These are phyloP conservation scores for Ecdyonurus torrentis DNA, from an alignment of 2,888 invertebrate genomes.

Conservation along the genomic window DNA sequence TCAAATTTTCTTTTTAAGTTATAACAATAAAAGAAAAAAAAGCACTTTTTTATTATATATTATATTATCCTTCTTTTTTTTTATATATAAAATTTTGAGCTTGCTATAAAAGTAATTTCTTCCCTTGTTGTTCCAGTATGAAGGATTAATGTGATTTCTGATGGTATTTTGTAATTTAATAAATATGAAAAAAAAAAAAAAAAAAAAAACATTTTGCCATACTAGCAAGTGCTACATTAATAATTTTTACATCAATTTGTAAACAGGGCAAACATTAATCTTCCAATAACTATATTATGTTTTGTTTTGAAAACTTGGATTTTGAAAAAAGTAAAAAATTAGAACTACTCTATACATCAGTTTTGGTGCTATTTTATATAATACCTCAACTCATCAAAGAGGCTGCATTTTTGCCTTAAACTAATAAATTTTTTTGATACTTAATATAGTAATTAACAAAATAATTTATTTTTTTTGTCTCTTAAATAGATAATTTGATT, in stretches of 20 bases:
- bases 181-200: not conserved
- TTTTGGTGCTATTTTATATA: not conserved
- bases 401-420: not conserved
- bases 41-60: too few relatives aligned
- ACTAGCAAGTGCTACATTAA: not conserved
- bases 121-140: not conserved
- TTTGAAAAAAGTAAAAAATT: too few relatives aligned
- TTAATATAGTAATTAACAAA: too few relatives aligned
- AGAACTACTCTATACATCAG: too few relatives aligned
- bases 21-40: too few relatives aligned
- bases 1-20: not conserved
- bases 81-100: not conserved
- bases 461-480: too few relatives aligned
- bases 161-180: not conserved
- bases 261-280: not conserved
- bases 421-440: not conserved
- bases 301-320: too few relatives aligned
- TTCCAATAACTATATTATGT: too few relatives aligned
- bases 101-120: not conserved
- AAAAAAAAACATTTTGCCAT: not conserved
- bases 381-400: not conserved
- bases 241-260: not conserved
- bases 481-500: too few relatives aligned
- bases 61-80: too few relatives aligned
- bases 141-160: not conserved